These are phyloP conservation scores for Schizaphis graminum DNA, from an alignment of 2,888 invertebrate species.

Conservation along the genomic window DNA sequence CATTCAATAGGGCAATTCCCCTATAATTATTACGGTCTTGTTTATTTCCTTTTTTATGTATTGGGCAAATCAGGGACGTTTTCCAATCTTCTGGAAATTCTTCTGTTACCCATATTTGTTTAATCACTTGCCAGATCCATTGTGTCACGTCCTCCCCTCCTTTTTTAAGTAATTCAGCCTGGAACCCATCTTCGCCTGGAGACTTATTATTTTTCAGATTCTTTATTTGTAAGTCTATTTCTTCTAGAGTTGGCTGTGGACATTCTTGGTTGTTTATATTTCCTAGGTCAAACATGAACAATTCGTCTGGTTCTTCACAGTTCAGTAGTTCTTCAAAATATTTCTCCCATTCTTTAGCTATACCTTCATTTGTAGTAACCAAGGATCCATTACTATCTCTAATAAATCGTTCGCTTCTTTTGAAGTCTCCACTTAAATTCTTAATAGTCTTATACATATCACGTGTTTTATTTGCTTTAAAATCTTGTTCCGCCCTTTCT, in stretches of 20 bases:
- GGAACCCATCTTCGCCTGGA: not conserved
- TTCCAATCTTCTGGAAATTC: slow-evolving; percentile 11
- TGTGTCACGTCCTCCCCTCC: not conserved
- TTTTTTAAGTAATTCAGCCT: slow-evolving; percentile 1
- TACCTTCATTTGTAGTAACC: slow-evolving; percentile 45
- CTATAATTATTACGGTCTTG: too few relatives aligned
- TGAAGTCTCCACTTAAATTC: slow-evolving; percentile 24
- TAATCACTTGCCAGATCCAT: slow-evolving; percentile 25
- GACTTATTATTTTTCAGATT: slow-evolving; percentile 13
- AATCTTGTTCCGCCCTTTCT: too few relatives aligned
- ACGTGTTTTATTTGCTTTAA: too few relatives aligned
- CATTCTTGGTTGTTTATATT: too few relatives aligned
- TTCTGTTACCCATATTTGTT: not conserved
- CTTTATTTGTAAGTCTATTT: too few relatives aligned
- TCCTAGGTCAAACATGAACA: slow-evolving; percentile 6
- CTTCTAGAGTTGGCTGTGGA: too few relatives aligned
- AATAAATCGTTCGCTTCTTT: too few relatives aligned
- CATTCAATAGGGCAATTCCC: too few relatives aligned
- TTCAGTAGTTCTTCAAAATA: slow-evolving; percentile 29
- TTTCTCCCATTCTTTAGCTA: slow-evolving; percentile 38
- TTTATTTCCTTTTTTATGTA: not conserved
- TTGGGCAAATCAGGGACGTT: not conserved
- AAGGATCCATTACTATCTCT: slow-evolving; percentile 38
- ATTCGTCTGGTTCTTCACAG: too few relatives aligned
- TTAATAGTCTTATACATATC: slow-evolving; percentile 36